phyloP scores from a whole-genome alignment of 2,113 vertebrate species.

The Melozone crissalis region DNA sequence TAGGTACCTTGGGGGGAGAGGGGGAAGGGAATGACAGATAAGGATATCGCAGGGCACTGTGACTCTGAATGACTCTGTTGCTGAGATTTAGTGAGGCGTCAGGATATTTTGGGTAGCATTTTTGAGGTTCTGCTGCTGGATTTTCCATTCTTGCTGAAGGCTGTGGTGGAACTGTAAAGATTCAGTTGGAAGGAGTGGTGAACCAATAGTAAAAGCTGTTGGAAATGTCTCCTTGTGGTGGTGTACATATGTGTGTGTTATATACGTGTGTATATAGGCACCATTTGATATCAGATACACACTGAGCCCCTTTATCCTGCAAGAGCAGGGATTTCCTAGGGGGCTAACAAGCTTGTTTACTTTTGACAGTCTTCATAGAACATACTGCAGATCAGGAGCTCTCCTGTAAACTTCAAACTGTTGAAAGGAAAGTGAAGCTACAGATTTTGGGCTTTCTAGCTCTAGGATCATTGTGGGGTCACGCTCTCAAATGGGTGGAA shows the following conservation, averaged over 20 bases:
- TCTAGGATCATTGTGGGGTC: neutral
- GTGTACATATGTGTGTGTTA: neutral
- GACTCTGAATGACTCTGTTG: neutral
- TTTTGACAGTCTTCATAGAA: neutral
- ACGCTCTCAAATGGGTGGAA: neutral
- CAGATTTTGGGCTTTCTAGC: neutral
- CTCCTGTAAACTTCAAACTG: neutral
- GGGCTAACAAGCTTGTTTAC: neutral
- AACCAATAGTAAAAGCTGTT: neutral
- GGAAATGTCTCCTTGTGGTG: neutral
- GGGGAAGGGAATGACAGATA: neutral
- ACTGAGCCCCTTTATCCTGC: neutral
- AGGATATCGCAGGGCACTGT: neutral
- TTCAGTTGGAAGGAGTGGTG: neutral
- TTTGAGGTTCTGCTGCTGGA: neutral
- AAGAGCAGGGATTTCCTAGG: neutral
- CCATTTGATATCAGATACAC: neutral
- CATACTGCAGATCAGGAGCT: neutral
- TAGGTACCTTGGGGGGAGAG: neutral
- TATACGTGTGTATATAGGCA: no score
- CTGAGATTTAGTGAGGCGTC: neutral
- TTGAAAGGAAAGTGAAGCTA: neutral
- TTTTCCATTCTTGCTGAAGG: neutral
- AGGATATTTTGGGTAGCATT: neutral
- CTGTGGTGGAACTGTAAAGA: neutral